These are phyloP conservation scores for Channa maculata DNA, from an alignment of 2,113 vertebrate species.

Conservation along the genomic window DNA sequence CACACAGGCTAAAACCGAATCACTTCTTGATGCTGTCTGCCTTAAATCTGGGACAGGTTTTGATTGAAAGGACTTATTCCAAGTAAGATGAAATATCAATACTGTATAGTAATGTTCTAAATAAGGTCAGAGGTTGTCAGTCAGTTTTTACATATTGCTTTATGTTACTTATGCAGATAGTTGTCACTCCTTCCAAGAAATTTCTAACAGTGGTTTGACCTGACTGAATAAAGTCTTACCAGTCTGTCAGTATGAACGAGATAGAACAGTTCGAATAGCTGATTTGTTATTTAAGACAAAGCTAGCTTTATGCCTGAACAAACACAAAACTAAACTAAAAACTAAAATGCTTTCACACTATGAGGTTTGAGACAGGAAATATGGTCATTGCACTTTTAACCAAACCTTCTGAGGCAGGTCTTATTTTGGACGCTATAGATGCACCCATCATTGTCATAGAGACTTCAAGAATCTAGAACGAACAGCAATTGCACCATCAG, in stretches of 20 bases:
- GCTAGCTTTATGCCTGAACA: neutral
- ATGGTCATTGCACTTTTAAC: conserved; percentile 16
- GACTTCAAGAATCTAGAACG: conserved; percentile 53
- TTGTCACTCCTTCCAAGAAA: neutral
- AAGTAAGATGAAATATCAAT: conserved; percentile 9
- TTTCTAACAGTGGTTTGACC: neutral
- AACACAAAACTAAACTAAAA: neutral
- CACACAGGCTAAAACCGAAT: conserved; percentile 2
- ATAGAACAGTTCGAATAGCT: neutral
- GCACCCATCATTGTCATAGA: conserved; percentile 44
- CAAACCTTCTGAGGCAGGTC: conserved; percentile 30
- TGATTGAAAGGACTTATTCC: neutral
- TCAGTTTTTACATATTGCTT: neutral
- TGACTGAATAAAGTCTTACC: neutral
- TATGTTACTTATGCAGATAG: neutral
- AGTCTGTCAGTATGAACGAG: neutral
- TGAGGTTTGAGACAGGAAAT: neutral
- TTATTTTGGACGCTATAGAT: conserved; percentile 30
- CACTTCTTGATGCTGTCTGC: neutral
- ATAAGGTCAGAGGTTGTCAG: neutral
- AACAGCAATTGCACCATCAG: conserved; percentile 68
- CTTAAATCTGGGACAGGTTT: neutral
- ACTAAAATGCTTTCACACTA: neutral
- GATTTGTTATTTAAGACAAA: neutral
- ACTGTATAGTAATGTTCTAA: neutral